These are phyloP conservation scores for Drymodes brunneopygia DNA, from an alignment of 2,113 vertebrate genomes.

Conservation along the genomic window DNA sequence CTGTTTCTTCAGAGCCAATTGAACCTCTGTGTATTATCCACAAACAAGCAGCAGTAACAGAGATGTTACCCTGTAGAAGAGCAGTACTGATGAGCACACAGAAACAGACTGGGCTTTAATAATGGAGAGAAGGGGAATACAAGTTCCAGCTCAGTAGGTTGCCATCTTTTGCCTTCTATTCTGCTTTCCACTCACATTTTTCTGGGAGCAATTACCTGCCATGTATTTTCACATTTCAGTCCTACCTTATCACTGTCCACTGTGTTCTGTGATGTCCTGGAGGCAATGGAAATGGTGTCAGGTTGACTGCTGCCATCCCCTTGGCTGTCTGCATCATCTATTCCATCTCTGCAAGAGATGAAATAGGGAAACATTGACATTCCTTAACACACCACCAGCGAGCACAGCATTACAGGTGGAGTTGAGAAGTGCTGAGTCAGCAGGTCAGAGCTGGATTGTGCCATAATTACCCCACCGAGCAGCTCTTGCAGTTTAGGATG, in stretches of 20 bases:
- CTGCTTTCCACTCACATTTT: background rate
- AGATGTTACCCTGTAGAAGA: background rate
- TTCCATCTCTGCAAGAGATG: constrained; percentile 80
- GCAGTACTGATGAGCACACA: background rate
- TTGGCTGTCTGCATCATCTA: constrained; percentile 93
- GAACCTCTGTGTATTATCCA: background rate
- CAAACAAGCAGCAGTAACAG: background rate
- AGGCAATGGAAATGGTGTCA: constrained; percentile 97
- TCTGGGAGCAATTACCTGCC: background rate
- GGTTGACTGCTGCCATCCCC: constrained; percentile 97
- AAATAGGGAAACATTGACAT: background rate
- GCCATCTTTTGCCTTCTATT: background rate
- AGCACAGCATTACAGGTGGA: background rate
- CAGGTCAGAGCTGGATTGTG: background rate
- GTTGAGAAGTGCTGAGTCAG: background rate
- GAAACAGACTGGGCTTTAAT: background rate
- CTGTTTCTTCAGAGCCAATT: background rate
- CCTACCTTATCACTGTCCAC: constrained; percentile 98
- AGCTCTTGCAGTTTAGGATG: background rate
- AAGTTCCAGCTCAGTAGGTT: background rate
- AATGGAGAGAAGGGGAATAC: background rate
- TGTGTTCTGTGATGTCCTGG: constrained; percentile 96
- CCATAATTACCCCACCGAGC: constrained; percentile 6
- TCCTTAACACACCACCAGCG: background rate
- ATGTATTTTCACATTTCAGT: constrained; percentile 6